Evolutionary conservation across 2,888 invertebrate species (phyloP).

Genomic region (Fragum whitleyi): DNA sequence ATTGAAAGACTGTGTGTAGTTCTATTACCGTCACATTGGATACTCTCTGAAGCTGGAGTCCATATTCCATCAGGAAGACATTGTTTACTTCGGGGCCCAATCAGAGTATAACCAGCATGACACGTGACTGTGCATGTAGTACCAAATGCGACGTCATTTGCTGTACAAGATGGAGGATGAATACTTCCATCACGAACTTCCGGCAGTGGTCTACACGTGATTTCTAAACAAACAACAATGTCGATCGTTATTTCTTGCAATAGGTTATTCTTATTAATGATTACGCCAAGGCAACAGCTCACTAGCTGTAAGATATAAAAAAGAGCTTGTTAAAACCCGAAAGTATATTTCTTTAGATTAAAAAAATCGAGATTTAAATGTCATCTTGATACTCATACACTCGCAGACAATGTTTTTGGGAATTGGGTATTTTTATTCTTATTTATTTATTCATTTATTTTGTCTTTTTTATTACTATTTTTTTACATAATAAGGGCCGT

Average conservation of each 20-base stretch:
- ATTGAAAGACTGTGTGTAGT: too few relatives aligned
- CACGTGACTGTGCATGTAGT: constrained; percentile 88
- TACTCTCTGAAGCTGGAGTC: constrained; percentile 85
- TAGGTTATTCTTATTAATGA: neutral
- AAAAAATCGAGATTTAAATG: too few relatives aligned
- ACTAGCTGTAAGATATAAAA: neutral
- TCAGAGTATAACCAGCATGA: constrained; percentile 87
- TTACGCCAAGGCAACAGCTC: neutral
- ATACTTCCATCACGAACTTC: constrained; percentile 87
- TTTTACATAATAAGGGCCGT: too few relatives aligned
- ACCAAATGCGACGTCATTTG: constrained; percentile 87
- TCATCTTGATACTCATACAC: too few relatives aligned
- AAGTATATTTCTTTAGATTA: neutral
- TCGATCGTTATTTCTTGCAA: neutral
- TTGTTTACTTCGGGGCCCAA: constrained; percentile 87
- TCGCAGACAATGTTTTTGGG: too few relatives aligned
- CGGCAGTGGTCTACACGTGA: constrained; percentile 86
- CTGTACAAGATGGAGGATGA: constrained; percentile 87
- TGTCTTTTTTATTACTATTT: too few relatives aligned
- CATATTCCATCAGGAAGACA: constrained; percentile 88
- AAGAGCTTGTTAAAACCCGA: neutral
- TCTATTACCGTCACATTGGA: constrained; percentile 87
- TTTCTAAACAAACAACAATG: constrained; percentile 80
- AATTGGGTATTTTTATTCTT: too few relatives aligned
- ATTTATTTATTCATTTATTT: too few relatives aligned